These are phyloP conservation scores for Drosophila burlai DNA, from an alignment of 1,140 invertebrate genomes.

Conservation along the genomic window DNA sequence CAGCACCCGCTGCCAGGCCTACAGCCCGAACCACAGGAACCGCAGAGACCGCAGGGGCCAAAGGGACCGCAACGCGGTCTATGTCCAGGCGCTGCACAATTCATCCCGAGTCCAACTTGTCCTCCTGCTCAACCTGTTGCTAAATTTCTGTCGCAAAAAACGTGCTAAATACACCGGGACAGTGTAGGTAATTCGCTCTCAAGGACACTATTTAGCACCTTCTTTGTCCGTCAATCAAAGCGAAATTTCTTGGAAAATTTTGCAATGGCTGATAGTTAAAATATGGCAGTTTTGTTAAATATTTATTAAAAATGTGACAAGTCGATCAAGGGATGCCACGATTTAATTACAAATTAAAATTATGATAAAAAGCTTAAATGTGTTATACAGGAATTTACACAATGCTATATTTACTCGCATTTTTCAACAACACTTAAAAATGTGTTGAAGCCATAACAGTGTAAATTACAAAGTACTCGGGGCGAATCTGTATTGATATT, in stretches of 20 bases:
- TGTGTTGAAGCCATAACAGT: background rate
- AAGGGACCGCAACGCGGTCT: slow-evolving; percentile 8
- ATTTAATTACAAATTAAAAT: too few relatives aligned
- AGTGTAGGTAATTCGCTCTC: slow-evolving; percentile 5
- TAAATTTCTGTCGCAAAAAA: slow-evolving; percentile 55
- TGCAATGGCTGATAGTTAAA: slow-evolving; percentile 1
- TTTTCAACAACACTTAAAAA: background rate
- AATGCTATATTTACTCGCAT: too few relatives aligned
- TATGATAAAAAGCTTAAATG: too few relatives aligned
- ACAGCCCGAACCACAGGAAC: slow-evolving; percentile 1
- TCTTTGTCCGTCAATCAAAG: slow-evolving; percentile 48
- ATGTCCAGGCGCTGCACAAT: slow-evolving; percentile 14
- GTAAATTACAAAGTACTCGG: slow-evolving; percentile 7
- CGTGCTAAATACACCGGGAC: slow-evolving; percentile 64
- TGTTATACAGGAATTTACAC: too few relatives aligned
- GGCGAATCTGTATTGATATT: slow-evolving; percentile 10
- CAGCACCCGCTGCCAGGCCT: slow-evolving; percentile 7
- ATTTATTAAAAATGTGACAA: slow-evolving; percentile 17
- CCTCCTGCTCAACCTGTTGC: slow-evolving; percentile 43
- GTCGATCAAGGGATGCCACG: background rate
- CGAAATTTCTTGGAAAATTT: slow-evolving; percentile 35
- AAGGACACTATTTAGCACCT: slow-evolving; percentile 65
- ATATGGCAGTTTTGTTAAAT: slow-evolving; percentile 14
- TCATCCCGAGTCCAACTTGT: slow-evolving; percentile 22
- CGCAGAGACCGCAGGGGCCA: background rate